Evolutionary conservation across 2,113 vertebrate genomes (phyloP).

Genomic region (Sceloporus undulatus): DNA sequence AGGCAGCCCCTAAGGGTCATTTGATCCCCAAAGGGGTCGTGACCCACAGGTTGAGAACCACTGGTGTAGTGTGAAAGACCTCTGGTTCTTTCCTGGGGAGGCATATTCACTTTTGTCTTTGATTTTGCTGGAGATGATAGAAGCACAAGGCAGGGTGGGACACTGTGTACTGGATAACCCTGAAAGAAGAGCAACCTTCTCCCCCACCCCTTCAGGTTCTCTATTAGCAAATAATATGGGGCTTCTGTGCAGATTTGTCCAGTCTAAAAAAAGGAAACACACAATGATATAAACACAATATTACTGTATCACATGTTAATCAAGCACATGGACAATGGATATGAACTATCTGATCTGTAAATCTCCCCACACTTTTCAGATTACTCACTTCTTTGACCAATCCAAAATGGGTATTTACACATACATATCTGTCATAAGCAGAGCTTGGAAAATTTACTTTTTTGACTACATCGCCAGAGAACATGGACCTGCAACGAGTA

Average conservation of each 20-base stretch:
- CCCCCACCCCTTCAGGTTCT: not conserved
- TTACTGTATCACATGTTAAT: not conserved
- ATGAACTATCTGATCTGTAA: not conserved
- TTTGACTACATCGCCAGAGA: not conserved
- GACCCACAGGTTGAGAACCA: too few species aligned
- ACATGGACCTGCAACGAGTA: too few species aligned
- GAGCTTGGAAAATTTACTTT: not conserved
- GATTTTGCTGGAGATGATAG: not conserved
- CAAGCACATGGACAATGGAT: not conserved
- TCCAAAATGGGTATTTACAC: not conserved
- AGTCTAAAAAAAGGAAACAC: not conserved
- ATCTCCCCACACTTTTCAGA: not conserved
- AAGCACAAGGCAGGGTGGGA: not conserved
- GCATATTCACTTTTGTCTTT: not conserved
- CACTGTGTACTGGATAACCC: not conserved
- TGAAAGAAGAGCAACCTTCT: not conserved
- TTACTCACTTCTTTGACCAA: not conserved
- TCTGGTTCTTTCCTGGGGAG: not conserved
- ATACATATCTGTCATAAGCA: not conserved
- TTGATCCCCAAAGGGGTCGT: too few species aligned
- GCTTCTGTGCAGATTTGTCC: not conserved
- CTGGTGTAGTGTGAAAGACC: too few species aligned
- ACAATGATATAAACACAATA: not conserved
- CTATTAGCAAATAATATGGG: not conserved
- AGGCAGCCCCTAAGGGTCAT: too few species aligned